Percentiles rank a stretch among this genome's conserved stretches.
These are phyloP conservation scores for Mareca penelope DNA, from an alignment of 2,797 vertebrate species.

Conservation along the genomic window DNA sequence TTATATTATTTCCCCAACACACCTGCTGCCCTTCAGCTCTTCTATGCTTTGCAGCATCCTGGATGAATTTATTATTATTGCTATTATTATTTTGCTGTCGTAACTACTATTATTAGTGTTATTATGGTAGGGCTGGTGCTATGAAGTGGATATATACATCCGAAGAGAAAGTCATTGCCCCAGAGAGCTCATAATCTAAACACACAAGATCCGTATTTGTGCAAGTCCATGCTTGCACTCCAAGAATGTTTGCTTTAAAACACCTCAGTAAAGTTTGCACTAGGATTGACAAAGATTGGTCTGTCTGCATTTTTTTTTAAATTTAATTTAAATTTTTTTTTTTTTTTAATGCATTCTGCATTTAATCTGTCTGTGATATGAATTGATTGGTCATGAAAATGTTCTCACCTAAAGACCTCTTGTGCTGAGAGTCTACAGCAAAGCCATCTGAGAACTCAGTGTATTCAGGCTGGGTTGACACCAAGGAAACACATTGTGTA, in stretches of 20 bases:
- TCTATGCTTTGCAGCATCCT: not conserved
- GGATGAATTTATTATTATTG: conserved; percentile 27
- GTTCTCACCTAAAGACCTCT: not conserved
- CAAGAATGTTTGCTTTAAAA: conserved; percentile 41
- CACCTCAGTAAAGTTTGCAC: not conserved
- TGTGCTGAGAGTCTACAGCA: not conserved
- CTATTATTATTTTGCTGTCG: conserved; percentile 13
- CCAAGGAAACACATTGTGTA: not conserved
- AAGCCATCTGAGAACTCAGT: not conserved
- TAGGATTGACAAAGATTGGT: conserved; percentile 12
- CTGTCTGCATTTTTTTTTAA: not conserved
- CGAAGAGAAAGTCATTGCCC: conserved; percentile 32
- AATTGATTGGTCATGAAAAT: not conserved
- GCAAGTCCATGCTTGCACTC: conserved; percentile 31
- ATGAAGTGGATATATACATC: not conserved
- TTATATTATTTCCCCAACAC: conserved; percentile 35
- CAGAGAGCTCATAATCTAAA: conserved; percentile 21
- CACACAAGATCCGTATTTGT: not conserved
- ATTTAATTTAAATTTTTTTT: not conserved
- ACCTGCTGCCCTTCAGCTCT: conserved; percentile 66
- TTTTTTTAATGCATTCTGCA: not conserved
- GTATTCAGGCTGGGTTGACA: not conserved
- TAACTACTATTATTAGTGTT: not conserved
- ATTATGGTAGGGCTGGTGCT: not conserved
- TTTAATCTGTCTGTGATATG: not conserved